These are phyloP conservation scores for Zalophus californianus DNA, from an alignment of 2,797 vertebrate genomes.

Conservation along the genomic window DNA sequence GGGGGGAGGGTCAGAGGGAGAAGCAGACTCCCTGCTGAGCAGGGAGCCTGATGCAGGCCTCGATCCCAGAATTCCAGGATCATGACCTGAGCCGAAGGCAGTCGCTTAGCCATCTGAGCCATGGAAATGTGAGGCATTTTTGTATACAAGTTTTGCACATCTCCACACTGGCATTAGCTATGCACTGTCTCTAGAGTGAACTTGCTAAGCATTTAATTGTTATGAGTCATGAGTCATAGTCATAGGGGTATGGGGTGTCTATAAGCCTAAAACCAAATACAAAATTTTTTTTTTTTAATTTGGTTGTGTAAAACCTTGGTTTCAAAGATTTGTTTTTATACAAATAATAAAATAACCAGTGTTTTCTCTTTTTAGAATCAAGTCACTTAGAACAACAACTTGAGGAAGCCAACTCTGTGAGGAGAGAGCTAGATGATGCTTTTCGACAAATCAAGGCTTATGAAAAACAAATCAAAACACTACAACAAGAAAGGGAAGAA, in stretches of 20 bases:
- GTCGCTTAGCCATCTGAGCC: no score
- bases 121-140: neutral
- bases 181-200: neutral
- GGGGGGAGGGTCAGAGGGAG: no score
- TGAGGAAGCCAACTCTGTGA: constrained; percentile 92
- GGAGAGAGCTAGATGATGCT: constrained; percentile 94
- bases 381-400: constrained; percentile 94
- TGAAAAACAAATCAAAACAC: constrained; percentile 95
- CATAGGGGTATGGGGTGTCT: neutral
- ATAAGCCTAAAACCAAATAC: neutral
- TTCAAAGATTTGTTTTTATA: constrained; percentile 33
- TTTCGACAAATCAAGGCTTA: constrained; percentile 94
- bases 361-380: constrained; percentile 89
- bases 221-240: neutral
- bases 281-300: neutral
- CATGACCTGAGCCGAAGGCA: no score
- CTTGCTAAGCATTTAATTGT: neutral
- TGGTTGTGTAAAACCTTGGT: constrained; percentile 1
- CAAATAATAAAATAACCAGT: constrained; percentile 3
- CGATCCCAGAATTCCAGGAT: no score
- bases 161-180: neutral
- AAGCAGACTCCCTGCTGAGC: no score
- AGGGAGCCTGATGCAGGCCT: no score
- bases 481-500: constrained; percentile 95
- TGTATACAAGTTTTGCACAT: neutral